Evolutionary conservation across 2,113 vertebrate species (phyloP), one percentile per base, ranked within the genome.

Genomic region (Colaptes auratus): DNA sequence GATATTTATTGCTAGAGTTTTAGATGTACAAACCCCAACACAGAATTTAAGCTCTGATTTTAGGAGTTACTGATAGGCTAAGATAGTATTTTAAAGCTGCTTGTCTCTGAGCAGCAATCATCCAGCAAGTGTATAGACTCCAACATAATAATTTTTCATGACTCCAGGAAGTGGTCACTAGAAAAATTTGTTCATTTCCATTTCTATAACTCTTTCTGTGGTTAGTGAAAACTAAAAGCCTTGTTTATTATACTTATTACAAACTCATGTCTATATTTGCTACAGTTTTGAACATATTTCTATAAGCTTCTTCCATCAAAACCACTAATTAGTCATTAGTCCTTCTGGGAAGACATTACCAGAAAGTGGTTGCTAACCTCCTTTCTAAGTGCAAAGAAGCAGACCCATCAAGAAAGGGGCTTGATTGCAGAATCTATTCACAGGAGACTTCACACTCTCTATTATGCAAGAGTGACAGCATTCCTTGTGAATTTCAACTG

Each of bases 401-500:
- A 28, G 64, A 60, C 9, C 12, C 7, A 31, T 50, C 39, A 81
- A 42, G 73, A 67, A 93, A 77, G 23, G 27, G 44, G 3, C 25
- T 60, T 90, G 69, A 64, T 13, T 81, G n/a, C 39, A 65, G 28
- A 71, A 75, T n/a, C 8, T 75, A 18, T 74, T 95, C 53, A 56
- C 11, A 64, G 28, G 12, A 75, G 83, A 30, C 60, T 67, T 89
- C 75, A 20, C 8, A 12, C 92, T 90, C 35, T 71, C 3, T 70
- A 7, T 31, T 67, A 42, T 9, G 9, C 61, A 18, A 59, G 15
- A 48, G 25, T 44, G 20, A 7, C 31, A 48, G 36, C 60, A 77
- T 82, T 90, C 61, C 88, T 89, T 96, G 53, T 76, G 82, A 89
- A 92, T 97, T 92, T 82, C 61, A 78, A 1, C 78, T 92, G 80